Conservation (phyloP, 1,140 invertebrate species). For the Yoshiicerus persimilis region DNA sequence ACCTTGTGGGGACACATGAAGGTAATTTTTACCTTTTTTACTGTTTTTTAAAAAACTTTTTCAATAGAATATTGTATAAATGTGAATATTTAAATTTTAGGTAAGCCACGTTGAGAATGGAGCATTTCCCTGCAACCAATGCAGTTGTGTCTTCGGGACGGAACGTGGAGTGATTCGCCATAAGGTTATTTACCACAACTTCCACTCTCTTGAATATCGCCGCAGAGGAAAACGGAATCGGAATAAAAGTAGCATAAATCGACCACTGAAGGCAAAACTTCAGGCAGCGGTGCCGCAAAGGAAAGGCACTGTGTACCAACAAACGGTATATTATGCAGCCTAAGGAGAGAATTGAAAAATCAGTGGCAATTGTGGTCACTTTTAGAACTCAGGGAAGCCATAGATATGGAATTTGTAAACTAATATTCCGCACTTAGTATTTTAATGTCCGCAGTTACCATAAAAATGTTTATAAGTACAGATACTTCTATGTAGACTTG, state of each 20-base stretch:
- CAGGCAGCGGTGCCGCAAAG: not conserved
- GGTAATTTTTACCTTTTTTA: no score
- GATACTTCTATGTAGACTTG: no score
- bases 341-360: not conserved
- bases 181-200: not conserved
- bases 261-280: not conserved
- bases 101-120: not conserved
- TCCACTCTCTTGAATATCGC: not conserved
- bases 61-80: not conserved
- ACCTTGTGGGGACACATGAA: slow-evolving; percentile 20
- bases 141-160: not conserved
- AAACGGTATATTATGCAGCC: no score
- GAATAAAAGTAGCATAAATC: not conserved
- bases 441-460: no score
- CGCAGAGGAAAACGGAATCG: not conserved
- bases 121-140: not conserved
- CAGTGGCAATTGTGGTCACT: no score
- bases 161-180: not conserved
- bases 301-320: not conserved
- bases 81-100: not conserved
- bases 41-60: not conserved
- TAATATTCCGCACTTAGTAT: no score
- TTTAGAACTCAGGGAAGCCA: no score
- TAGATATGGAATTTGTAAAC: no score
- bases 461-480: no score